A percentile compares a stretch with the other conserved stretches of the same genome.
Conservation (phyloP, 1,140 invertebrate species). For the Paraescarpia echinospica region DNA sequence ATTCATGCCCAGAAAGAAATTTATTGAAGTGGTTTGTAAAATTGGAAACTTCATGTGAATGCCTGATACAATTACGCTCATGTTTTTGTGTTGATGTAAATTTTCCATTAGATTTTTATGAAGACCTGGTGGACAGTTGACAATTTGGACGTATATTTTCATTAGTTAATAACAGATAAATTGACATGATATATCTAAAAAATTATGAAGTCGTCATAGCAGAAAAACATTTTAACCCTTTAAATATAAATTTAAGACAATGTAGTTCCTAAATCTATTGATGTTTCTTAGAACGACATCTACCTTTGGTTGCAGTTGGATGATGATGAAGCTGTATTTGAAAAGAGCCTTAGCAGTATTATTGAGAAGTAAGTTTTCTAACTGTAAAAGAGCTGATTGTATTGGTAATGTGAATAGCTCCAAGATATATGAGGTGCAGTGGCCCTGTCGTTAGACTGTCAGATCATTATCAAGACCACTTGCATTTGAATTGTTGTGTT, state of each 20-base stretch:
- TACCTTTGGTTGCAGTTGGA: constrained; percentile 51
- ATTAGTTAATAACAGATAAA: constrained; percentile 11
- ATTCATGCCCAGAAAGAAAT: no score
- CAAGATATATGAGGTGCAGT: neutral
- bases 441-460: neutral
- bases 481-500: neutral
- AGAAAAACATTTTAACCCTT: no score
- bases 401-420: constrained; percentile 15
- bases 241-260: neutral
- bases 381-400: constrained; percentile 8
- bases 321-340: constrained; percentile 62
- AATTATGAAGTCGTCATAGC: no score
- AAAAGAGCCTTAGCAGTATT: constrained; percentile 63
- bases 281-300: constrained; percentile 6
- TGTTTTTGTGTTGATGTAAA: neutral
- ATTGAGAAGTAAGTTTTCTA: constrained; percentile 64
- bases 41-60: neutral
- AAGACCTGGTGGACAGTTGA: constrained; percentile 19
- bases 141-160: neutral
- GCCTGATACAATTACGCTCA: no score
- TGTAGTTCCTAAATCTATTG: neutral
- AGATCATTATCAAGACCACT: neutral
- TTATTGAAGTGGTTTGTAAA: no score
- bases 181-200: constrained; percentile 12
- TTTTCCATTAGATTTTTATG: neutral